Evolutionary conservation across 2,113 vertebrate genomes (phyloP), one percentile per base, ranked within the genome.

Genomic region (Montifringilla adamsi): DNA sequence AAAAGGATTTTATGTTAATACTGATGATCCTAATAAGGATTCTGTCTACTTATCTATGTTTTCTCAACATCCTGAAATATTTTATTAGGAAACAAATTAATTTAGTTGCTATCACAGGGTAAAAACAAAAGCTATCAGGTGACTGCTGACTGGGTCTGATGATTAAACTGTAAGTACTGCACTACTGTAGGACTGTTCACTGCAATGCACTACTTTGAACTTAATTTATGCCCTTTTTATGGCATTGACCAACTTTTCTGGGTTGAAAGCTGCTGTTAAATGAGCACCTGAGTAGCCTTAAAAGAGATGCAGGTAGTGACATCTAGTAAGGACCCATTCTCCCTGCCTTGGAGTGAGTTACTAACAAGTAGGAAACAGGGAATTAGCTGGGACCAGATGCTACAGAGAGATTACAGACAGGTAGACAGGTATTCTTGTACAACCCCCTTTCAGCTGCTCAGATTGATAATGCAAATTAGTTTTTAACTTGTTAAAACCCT

Each of bases 1-100:
- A 98, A 98, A 98, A 98, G 98, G 98, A 98, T 99, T 99, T 99
- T 97, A 98, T 98, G 98, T 98, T 99, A 99, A 99, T 99, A 97
- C 98, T 98, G 98, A 98, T 98, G 98, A 98, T 99, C 98, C 98
- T 98, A 98, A 98, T 93, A 98, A 98, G 98, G 98, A 98, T 99
- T 98, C 98, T 97, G 84, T 98, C 96, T 97, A 98, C 98, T 98
- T 99, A 99, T 98, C 97, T 97, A 86, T 98, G 98, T 99, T 99
- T 98, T 98, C 97, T 98, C 98, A 98, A 98, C 98, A 98, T 97
- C 97, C 97, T 97, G 97, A 98, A 98, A 98, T 98, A 98, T 98
- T 98, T 98, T 99, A 98, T 98, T 97, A 98, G 96, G 97, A 97
- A 97, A 95, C 76, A 93, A 98, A 97, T 97, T 98, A 98, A 98